Evolutionary conservation across 2,888 invertebrate species (phyloP).

Genomic region (Lochmaea capreae): DNA sequence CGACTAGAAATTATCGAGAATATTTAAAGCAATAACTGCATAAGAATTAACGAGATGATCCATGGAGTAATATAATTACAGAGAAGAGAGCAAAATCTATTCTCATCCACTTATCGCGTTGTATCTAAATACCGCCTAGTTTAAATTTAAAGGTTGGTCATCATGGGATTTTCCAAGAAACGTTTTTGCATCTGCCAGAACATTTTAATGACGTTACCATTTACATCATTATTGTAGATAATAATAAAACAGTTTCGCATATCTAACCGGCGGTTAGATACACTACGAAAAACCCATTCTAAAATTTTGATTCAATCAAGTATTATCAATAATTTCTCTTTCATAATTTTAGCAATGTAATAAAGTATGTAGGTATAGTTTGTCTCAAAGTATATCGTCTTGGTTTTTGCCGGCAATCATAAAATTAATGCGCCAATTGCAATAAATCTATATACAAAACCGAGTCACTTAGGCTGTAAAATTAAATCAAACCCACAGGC

Average conservation of each 20-base stretch:
- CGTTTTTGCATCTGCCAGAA: slow-evolving; percentile 30
- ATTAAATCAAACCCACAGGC: too few relatives aligned
- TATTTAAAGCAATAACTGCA: not conserved
- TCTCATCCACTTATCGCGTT: slow-evolving; percentile 19
- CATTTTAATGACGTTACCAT: slow-evolving; percentile 31
- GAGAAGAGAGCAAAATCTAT: slow-evolving; percentile 12
- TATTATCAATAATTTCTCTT: not conserved
- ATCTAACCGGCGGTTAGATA: slow-evolving; percentile 11
- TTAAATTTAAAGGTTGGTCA: slow-evolving; percentile 34
- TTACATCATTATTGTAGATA: slow-evolving; percentile 25
- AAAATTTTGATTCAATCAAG: not conserved
- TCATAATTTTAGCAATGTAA: too few relatives aligned
- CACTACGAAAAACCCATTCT: slow-evolving; percentile 20
- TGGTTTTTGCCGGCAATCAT: too few relatives aligned
- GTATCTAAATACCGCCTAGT: slow-evolving; percentile 31
- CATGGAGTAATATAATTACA: slow-evolving; percentile 1
- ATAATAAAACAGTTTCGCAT: slow-evolving; percentile 29
- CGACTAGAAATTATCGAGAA: not conserved
- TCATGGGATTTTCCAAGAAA: slow-evolving; percentile 38
- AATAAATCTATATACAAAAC: too few relatives aligned
- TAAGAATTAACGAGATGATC: slow-evolving; percentile 2
- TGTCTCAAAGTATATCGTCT: too few relatives aligned
- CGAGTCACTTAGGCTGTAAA: too few relatives aligned
- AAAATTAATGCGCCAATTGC: too few relatives aligned
- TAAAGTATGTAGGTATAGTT: too few relatives aligned